These are phyloP conservation scores for Zoanthus solanderi DNA, from an alignment of 92 coral and sea anemone species.

Conservation along the genomic window DNA sequence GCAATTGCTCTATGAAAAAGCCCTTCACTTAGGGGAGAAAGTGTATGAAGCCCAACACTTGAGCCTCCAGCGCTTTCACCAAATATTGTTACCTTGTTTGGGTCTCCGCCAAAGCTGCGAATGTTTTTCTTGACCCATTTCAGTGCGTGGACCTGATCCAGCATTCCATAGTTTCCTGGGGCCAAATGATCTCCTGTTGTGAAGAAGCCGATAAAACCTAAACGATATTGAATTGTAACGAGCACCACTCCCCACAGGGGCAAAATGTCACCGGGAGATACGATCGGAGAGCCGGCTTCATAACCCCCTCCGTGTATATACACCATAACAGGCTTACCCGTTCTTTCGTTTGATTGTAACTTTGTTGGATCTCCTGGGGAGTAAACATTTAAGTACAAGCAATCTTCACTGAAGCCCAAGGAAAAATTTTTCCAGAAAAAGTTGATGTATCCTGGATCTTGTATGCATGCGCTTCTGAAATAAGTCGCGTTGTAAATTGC, in stretches of 20 bases:
- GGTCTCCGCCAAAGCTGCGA: slow-evolving; percentile 77
- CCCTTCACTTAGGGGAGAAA: slow-evolving; percentile 78
- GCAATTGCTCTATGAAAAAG: slow-evolving; percentile 86
- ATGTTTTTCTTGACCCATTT: slow-evolving; percentile 85
- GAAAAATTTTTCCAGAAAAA: slow-evolving; percentile 70
- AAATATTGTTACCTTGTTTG: slow-evolving; percentile 81
- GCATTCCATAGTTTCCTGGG: slow-evolving; percentile 89
- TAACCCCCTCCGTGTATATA: slow-evolving; percentile 93
- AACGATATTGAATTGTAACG: slow-evolving; percentile 88
- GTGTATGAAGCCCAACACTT: slow-evolving; percentile 76
- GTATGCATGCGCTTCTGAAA: slow-evolving; percentile 74
- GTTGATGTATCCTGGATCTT: slow-evolving; percentile 68
- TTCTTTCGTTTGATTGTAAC: neutral
- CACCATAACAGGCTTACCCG: slow-evolving; percentile 80
- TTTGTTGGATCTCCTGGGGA: slow-evolving; percentile 40
- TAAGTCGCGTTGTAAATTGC: slow-evolving; percentile 70
- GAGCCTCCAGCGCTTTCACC: slow-evolving; percentile 95
- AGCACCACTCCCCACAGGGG: slow-evolving; percentile 87
- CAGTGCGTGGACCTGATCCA: slow-evolving; percentile 84
- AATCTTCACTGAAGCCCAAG: slow-evolving; percentile 44
- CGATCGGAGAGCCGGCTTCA: slow-evolving; percentile 83
- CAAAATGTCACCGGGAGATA: slow-evolving; percentile 85
- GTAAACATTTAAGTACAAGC: slow-evolving; percentile 81
- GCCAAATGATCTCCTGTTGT: slow-evolving; percentile 79
- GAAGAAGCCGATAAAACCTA: slow-evolving; percentile 83